Conservation (phyloP, 2,888 invertebrate genomes). For the Macroteleia sp. region DNA sequence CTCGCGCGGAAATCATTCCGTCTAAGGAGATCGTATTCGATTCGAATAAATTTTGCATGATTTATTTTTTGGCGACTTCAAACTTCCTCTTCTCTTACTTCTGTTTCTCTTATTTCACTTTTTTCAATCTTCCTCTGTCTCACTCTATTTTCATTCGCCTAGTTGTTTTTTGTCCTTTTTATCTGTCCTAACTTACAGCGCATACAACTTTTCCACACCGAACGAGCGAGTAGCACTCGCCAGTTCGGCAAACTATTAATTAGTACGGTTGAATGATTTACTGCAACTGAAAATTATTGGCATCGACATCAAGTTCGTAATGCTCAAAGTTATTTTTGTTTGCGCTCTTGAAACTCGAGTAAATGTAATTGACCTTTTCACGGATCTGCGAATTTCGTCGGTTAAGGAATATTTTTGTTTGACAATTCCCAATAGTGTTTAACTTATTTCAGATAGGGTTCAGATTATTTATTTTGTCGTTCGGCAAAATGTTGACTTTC, state of each 20-base stretch:
- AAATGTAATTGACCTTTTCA: conserved; percentile 38
- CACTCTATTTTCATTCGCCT: no score
- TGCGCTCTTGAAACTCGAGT: conserved; percentile 10
- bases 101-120: neutral
- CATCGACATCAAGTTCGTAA: conserved; percentile 29
- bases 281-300: conserved; percentile 31
- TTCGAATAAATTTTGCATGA: conserved; percentile 45
- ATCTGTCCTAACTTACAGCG: neutral
- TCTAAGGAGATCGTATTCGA: conserved; percentile 45
- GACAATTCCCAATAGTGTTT: conserved; percentile 5
- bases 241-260: conserved; percentile 43
- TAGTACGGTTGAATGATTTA: conserved; percentile 30
- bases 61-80: conserved; percentile 26
- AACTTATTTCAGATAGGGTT: no score
- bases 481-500: no score
- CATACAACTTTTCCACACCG: conserved; percentile 6
- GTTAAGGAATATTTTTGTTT: conserved; percentile 21
- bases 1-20: conserved; percentile 48
- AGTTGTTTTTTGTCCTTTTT: neutral
- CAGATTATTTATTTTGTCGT: no score
- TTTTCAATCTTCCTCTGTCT: no score
- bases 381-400: conserved; percentile 13
- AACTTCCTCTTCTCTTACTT: no score
- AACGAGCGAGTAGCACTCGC: neutral
- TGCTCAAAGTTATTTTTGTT: conserved; percentile 39